A percentile compares a stretch with the other conserved stretches of the same genome.
These are phyloP conservation scores for Nasonovia ribisnigri DNA, from an alignment of 2,888 invertebrate species.

Conservation along the genomic window DNA sequence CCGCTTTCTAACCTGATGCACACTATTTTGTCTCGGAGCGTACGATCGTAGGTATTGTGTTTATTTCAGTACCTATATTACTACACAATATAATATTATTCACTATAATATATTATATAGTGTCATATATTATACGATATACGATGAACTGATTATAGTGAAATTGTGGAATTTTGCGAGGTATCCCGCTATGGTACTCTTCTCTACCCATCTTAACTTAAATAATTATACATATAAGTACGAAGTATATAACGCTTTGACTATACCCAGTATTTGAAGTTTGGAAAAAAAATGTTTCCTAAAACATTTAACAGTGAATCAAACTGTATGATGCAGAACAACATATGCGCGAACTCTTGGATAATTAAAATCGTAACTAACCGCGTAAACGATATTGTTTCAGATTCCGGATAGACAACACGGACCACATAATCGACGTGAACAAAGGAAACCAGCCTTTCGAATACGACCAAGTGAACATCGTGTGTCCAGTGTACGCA, in stretches of 20 bases:
- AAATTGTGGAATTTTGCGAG: background rate
- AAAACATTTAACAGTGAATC: too few species aligned
- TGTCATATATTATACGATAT: too few species aligned
- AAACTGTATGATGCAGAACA: background rate
- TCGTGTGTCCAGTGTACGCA: constrained; percentile 93
- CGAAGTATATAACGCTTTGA: too few species aligned
- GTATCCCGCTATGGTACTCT: too few species aligned
- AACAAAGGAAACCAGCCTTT: constrained; percentile 93
- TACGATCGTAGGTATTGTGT: background rate
- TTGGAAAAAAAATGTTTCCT: too few species aligned
- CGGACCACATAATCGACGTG: constrained; percentile 95
- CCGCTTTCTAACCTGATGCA: background rate
- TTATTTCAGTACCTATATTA: too few species aligned
- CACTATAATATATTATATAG: too few species aligned
- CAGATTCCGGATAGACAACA: constrained; percentile 96
- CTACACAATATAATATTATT: too few species aligned
- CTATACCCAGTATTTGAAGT: too few species aligned
- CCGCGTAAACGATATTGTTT: constrained; percentile 68
- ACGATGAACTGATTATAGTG: background rate
- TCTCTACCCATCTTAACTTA: background rate
- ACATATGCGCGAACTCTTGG: background rate
- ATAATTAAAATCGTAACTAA: background rate
- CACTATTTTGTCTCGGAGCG: background rate
- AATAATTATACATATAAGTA: background rate
- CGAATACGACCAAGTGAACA: constrained; percentile 95